These are phyloP conservation scores for Pogona vitticeps DNA, from an alignment of 2,113 vertebrate genomes.

Conservation along the genomic window DNA sequence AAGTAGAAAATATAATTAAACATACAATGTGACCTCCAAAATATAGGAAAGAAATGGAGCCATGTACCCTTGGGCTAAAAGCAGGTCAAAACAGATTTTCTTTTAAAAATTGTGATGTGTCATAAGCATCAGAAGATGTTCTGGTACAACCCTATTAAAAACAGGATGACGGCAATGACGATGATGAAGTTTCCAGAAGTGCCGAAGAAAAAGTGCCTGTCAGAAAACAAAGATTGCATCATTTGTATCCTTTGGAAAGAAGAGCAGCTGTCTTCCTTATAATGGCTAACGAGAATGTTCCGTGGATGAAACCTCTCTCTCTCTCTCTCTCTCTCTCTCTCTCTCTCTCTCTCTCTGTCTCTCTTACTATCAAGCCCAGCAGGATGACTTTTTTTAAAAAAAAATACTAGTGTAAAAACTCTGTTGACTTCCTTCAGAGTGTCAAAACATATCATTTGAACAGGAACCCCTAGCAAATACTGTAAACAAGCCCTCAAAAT, in stretches of 20 bases:
- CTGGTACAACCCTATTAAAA: constrained; percentile 26
- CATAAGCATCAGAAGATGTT: constrained; percentile 42
- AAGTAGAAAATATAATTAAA: background rate
- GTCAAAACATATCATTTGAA: background rate
- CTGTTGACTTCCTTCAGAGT: background rate
- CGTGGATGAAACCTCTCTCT: constrained; percentile 14
- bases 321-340: background rate
- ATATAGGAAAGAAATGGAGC: background rate
- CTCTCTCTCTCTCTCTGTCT: background rate
- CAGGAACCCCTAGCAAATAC: background rate
- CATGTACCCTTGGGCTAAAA: background rate
- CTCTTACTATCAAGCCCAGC: background rate
- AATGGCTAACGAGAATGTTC: background rate
- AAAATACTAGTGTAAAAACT: background rate
- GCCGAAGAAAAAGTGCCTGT: constrained; percentile 9
- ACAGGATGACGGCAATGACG: background rate
- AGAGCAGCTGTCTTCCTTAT: background rate
- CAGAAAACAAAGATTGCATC: constrained; percentile 38
- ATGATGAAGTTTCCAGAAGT: background rate
- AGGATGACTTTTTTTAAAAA: background rate
- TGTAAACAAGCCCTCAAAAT: background rate
- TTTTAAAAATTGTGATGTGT: constrained; percentile 23
- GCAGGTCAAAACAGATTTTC: constrained; percentile 35
- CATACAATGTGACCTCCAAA: background rate
- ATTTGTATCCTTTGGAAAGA: constrained; percentile 28